Base-by-base conservation (phyloP, 2,113 vertebrate species). In the Panthera leo region DNA sequence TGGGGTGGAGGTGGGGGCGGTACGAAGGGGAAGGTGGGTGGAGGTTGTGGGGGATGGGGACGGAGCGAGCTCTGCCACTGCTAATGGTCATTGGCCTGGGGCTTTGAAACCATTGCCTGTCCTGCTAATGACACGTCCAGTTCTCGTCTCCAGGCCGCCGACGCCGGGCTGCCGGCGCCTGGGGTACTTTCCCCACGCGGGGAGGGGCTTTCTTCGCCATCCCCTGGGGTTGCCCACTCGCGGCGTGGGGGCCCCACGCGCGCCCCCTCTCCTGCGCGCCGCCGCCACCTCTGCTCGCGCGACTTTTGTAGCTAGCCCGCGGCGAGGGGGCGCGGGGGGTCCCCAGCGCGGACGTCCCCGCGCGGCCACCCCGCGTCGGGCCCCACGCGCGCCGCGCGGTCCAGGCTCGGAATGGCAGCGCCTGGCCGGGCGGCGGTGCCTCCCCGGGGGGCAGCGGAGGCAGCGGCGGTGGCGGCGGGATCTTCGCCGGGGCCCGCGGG, bases 101-200 rank as follows among this genome's bases (percentile, higher is more conserved):
- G 98, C 98, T 98, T 98, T 98, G 99, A 98, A 99, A 99, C 98
- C 99, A 99, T 99, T 98, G 99, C 98, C 98, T 97, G 98, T 99
- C 99, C 98, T 99, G 98, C 98, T 98, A 98, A 97, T 99, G 99
- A 99, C 99, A 99, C 99, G 99, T 99, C 98, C 99, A 98, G 99
- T 98, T 97, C 96, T 97, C 79, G 39, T 97, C 96, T 94, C 98
- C 98, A 94, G 93, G 97, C 89, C 93, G 98, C 98, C 96, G 97
- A 97, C 98, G 96, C 98, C 88, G 98, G 99, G 96, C 93, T 94
- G 93, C 80, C 5, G 36, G 84, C 87, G 86, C 94, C 94, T 25
- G 48, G 97, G 98, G 97, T 97, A 97, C 97, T 97, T 97, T 96
- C 92, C 97, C 87, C 80, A 70, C 90, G 61, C 73, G 61, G 92